Evolutionary conservation across 2,113 vertebrate species (phyloP), one percentile per base, ranked within the genome.

Genomic region (Hemiprocne comata): DNA sequence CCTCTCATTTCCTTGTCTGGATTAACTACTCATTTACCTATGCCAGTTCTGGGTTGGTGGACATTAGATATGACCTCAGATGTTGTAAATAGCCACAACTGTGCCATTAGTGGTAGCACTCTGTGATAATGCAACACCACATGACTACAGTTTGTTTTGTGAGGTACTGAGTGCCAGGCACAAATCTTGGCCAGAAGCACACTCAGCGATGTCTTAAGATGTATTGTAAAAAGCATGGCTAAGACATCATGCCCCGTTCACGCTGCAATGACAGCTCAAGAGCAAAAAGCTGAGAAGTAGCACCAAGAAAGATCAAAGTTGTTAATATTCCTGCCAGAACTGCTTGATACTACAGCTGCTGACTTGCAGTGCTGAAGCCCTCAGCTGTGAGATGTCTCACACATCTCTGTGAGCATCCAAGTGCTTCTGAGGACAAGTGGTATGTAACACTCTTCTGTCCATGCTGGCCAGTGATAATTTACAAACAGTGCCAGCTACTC

Each of bases 371-470:
- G 74, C 53, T 26, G 64, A 71, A 88, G 75, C 82, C 69, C 83
- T 93, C 88, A 92, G 90, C 86, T 80, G 86, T 33, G 80, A 80
- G 60, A 67, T 60, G 92, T 93, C 94, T 94, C 1, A 72, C 94
- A 90, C 92, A 64, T 90, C 90, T 46, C 72, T 31, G 54, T 13
- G 23, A 80, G 79, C 85, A 66, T 5, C 90, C 79, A 36, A 61
- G 62, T 69, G 66, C 78, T 82, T 25, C 11, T 7, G 40, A 96
- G 93, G 93, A 92, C 92, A 61, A 83, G 69, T 0, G 0, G 7
- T 7, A 14, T 11, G 13, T 9, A 3, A 18, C 29, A 7, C 10
- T 7, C 57, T 40, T 74, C 81, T 57, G 76, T n/a, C 75, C 40
- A 1, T 8, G 10, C 6, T 88, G 88, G 75, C 38, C 85, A 70